These are phyloP conservation scores for Apodemia mormo DNA, from an alignment of 2,888 invertebrate genomes.

Conservation along the genomic window DNA sequence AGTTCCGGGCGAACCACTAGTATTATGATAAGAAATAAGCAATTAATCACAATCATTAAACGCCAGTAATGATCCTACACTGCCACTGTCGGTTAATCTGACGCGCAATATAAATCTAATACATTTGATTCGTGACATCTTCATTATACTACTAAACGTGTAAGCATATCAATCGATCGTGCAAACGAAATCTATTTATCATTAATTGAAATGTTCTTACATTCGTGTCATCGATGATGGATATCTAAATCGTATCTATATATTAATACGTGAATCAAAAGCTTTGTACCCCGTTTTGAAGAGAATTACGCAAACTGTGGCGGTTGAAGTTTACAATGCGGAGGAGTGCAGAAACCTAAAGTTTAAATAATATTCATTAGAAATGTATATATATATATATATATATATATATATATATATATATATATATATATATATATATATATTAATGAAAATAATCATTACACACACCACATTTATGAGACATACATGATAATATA, in stretches of 20 bases:
- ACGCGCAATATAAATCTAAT: not conserved
- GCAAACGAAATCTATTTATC: constrained; percentile 31
- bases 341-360: no score
- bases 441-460: no score
- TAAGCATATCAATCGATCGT: constrained; percentile 60
- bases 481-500: no score
- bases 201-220: constrained; percentile 22
- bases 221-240: not conserved
- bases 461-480: no score
- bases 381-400: no score
- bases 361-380: no score
- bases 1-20: not conserved
- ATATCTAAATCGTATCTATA: not conserved
- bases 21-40: not conserved
- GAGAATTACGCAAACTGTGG: no score
- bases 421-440: no score
- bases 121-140: constrained; percentile 58
- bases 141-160: constrained; percentile 59
- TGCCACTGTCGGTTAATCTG: not conserved
- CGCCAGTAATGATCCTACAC: not conserved
- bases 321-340: no score
- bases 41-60: not conserved
- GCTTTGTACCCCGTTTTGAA: no score
- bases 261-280: no score
- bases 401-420: no score